Conservation (phyloP, 2,113 vertebrate genomes). For the Pachyramphus minor region DNA sequence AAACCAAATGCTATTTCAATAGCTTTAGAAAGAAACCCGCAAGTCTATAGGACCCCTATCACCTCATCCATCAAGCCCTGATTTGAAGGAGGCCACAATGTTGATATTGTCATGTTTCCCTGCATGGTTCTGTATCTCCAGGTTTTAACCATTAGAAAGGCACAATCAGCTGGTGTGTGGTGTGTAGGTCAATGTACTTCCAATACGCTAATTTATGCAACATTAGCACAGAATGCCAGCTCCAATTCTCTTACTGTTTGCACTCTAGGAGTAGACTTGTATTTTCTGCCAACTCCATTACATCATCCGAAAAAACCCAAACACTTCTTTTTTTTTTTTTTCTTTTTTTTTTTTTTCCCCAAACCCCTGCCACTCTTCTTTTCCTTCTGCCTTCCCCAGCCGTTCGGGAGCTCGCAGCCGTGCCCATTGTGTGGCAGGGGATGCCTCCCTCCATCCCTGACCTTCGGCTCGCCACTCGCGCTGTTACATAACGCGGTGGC, state of each 20-base stretch:
- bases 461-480: slow-evolving; percentile 63
- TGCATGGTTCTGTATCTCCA: not conserved
- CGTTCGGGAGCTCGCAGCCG: not conserved
- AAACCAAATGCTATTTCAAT: not conserved
- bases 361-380: not conserved
- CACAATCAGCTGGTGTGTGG: slow-evolving; percentile 9
- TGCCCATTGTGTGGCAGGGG: slow-evolving; percentile 59
- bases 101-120: not conserved
- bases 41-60: not conserved
- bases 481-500: slow-evolving; percentile 74
- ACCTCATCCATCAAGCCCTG: not conserved
- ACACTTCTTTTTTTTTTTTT: slow-evolving; percentile 17
- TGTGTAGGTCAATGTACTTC: slow-evolving; percentile 61
- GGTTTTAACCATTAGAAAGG: slow-evolving; percentile 24
- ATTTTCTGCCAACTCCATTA: slow-evolving; percentile 77
- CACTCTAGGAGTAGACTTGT: slow-evolving; percentile 69
- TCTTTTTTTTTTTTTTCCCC: not conserved
- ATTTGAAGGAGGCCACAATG: not conserved
- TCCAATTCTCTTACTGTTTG: slow-evolving; percentile 69
- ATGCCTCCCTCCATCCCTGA: slow-evolving; percentile 70
- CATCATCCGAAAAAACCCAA: slow-evolving; percentile 73
- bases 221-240: slow-evolving; percentile 68
- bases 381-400: not conserved
- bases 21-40: not conserved
- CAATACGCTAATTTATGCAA: slow-evolving; percentile 67